Conservation (phyloP, 2,797 vertebrate species). For the Syncerus caffer region DNA sequence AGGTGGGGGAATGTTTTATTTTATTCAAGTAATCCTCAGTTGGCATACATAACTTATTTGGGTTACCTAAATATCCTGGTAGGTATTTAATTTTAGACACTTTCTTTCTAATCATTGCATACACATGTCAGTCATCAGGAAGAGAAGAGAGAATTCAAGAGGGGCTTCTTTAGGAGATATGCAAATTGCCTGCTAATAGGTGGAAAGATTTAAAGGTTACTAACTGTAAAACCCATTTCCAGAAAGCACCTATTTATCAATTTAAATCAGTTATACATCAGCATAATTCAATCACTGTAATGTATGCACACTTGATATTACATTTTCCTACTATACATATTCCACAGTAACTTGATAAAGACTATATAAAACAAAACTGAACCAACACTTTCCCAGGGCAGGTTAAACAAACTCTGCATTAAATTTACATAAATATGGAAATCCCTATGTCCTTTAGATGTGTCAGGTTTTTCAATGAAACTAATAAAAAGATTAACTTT, state of each 20-base stretch:
- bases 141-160: background rate
- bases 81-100: background rate
- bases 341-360: slow-evolving; percentile 10
- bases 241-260: slow-evolving; percentile 27
- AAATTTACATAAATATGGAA: background rate
- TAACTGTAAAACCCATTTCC: background rate
- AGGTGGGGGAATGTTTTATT: background rate
- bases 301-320: background rate
- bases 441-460: background rate
- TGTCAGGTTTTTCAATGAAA: background rate
- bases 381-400: background rate
- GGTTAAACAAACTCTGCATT: background rate
- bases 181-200: background rate
- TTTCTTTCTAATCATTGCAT: background rate
- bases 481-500: slow-evolving; percentile 3
- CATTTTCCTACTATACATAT: background rate
- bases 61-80: background rate
- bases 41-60: background rate
- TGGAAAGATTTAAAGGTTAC: slow-evolving; percentile 24
- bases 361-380: slow-evolving; percentile 31
- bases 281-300: background rate
- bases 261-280: background rate
- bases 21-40: background rate
- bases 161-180: background rate
- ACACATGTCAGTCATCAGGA: background rate